Evolutionary conservation across 2,113 vertebrate species (phyloP), one percentile per base, ranked within the genome.

Genomic region (Morone saxatilis): DNA sequence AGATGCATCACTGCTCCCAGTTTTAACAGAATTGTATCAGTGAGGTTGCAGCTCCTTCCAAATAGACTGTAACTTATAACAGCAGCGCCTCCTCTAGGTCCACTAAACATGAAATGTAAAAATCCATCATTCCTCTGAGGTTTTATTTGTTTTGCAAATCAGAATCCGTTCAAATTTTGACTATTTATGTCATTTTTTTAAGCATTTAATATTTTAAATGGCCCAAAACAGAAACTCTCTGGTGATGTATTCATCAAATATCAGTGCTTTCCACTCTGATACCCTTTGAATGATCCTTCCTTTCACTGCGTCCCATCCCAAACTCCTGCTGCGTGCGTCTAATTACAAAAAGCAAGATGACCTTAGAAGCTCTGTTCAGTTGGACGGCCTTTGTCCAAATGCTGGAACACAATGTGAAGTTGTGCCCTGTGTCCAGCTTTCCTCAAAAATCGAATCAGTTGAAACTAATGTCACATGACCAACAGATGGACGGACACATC

Each of bases 401-500:
- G 45, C 67, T 57, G 48, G 47, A 74, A 66, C 67, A 20, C 76
- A 3, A 38, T 50, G 38, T 40, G 22, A 60, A 45, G 53, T 41
- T 12, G 22, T 40, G 19, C 54, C 38, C 70, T 50, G 20, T 36
- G 41, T 40, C 4, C 66, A 20, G 62, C 66, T 22, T 31, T 71
- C 40, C 40, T 79, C 68, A 61, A 45, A 67, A 81, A 84, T 57
- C 72, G 22, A 50, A 90, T 63, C 36, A 54, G 79, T 41, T 72
- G 36, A 53, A 66, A 56, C 57, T 36, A 38, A 3, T 22, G 19
- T 88, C 89, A 91, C 87, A 13, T 90, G 89, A 89, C 67, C 74
- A 75, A 83, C 90, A 93, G 90, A 93, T 87, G 92, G 90, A 90
- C 72, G 17, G 82, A 86, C 84, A 88, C 84, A 85, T 90, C 84